Evolutionary conservation across 2,113 vertebrate genomes (phyloP), one percentile per base, ranked within the genome.

Genomic region (Shinisaurus crocodilurus): DNA sequence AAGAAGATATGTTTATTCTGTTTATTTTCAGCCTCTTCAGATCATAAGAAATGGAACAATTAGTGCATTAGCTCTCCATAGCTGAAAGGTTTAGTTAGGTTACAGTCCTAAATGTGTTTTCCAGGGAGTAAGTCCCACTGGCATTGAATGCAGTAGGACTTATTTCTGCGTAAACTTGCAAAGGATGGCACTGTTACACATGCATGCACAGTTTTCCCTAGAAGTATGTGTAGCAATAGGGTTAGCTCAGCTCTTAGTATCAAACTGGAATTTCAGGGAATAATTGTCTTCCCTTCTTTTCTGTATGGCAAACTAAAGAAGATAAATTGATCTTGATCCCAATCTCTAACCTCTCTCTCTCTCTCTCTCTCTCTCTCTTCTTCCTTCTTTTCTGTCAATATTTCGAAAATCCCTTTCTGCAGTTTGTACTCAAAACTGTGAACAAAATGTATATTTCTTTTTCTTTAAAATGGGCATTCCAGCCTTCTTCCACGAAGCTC

Each of bases 11-110:
- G 0, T 0, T 32, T 86, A 91, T 91, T 76, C 3, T 91, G 88
- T 93, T 79, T 86, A 57, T 92, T 87, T 92, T 93, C 94, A 82
- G 23, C 92, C 81, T 85, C 90, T 80, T 60, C 60, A 93, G 89
- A 43, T 95, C 88, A 89, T 90, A 95, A 88, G 88, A 83, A n/a
- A 69, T 86, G 43, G 60, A 91, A 85, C 90, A 91, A 90, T 69
- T 94, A 92, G 87, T 25, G 3, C 57, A 92, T 92, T 91, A 70
- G 90, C 90, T 89, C 87, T 13, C 3, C 0, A 1, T 74, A 91
- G 83, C 20, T 82, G 63, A 6, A 90, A 91, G 2, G 9, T 29
- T 48, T 29, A 32, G 29, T 45, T 69, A 29, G 32, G 25, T 20
- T 75, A 23, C 2, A 18, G 16, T 18, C 6, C 18, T 76, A 76